Evolutionary conservation across 2,797 vertebrate species (phyloP), one percentile per base, ranked within the genome.

Genomic region (Megalops cyprinoides): DNA sequence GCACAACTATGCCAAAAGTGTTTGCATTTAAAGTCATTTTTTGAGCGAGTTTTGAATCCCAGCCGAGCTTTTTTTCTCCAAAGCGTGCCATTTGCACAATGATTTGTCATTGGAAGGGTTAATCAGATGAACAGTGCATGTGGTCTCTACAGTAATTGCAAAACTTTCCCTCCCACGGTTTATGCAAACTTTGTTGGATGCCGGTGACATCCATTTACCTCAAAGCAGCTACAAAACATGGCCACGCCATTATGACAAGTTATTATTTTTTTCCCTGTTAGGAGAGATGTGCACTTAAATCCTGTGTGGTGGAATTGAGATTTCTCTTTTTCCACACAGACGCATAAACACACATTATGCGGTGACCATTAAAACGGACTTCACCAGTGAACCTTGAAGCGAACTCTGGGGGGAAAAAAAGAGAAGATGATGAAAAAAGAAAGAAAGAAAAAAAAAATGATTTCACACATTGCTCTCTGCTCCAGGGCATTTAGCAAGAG

Each of bases 181-280:
- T 89, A 91, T 91, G 89, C 90, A 89, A 91, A 91, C 87, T 81
- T 88, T 85, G 84, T 86, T 82, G 80, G 76, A 83, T 90, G 88
- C 91, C 87, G 87, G 83, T 91, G 90, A 92, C 92, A 91, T 88
- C 92, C 92, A 89, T 93, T 92, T 91, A 88, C 82, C 85, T 86
- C 86, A 89, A 91, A 92, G 90, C n/a, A 56, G 89, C 87, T 78
- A 80, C 15, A 49, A 31, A 87, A 75, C 46, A 39, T 42, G 8
- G 42, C 14, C 9, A 2, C 42, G 14, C 51, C 28, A 37, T 74
- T 60, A 60, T 14, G 15, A 10, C 34, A 58, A 31, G 60, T 31
- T 25, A 31, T 25, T 20, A 51, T 15, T 28, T n/a, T 67, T 1
- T 12, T 60, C 42, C 8, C 39, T 25, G 67, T 14, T 49, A 28